These are phyloP conservation scores for Pogonophryne albipinna DNA, from an alignment of 2,797 vertebrate species.

Conservation along the genomic window DNA sequence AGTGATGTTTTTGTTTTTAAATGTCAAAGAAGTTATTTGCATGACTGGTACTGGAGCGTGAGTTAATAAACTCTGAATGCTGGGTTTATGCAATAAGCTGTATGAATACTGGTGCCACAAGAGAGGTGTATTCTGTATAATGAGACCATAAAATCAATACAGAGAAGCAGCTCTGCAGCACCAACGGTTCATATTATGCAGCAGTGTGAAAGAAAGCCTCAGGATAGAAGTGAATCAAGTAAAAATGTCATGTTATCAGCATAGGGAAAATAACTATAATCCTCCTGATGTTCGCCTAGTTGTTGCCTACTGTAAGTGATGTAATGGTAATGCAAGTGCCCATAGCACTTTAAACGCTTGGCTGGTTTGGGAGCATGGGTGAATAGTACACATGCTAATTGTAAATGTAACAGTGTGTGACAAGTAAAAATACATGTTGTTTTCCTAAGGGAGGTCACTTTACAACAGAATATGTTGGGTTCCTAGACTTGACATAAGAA, in stretches of 20 bases:
- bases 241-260: constrained; percentile 48
- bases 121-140: constrained; percentile 64
- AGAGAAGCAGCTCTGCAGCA: constrained; percentile 33
- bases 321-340: constrained; percentile 54
- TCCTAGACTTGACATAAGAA: not conserved
- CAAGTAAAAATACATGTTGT: constrained; percentile 56
- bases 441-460: constrained; percentile 43
- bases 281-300: constrained; percentile 20
- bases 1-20: constrained; percentile 32
- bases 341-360: constrained; percentile 45
- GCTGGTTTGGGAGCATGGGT: constrained; percentile 36
- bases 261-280: constrained; percentile 31
- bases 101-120: constrained; percentile 57
- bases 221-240: constrained; percentile 50
- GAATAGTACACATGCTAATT: constrained; percentile 62
- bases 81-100: constrained; percentile 77
- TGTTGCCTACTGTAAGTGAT: constrained; percentile 45
- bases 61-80: constrained; percentile 57
- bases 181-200: constrained; percentile 59
- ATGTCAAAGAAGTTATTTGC: constrained; percentile 38
- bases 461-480: not conserved
- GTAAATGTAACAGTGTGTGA: constrained; percentile 59
- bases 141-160: constrained; percentile 69
- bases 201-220: constrained; percentile 44
- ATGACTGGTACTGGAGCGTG: constrained; percentile 36